phyloP scores from a whole-genome alignment of 2,113 vertebrate species.

The Platysternon megacephalum region DNA sequence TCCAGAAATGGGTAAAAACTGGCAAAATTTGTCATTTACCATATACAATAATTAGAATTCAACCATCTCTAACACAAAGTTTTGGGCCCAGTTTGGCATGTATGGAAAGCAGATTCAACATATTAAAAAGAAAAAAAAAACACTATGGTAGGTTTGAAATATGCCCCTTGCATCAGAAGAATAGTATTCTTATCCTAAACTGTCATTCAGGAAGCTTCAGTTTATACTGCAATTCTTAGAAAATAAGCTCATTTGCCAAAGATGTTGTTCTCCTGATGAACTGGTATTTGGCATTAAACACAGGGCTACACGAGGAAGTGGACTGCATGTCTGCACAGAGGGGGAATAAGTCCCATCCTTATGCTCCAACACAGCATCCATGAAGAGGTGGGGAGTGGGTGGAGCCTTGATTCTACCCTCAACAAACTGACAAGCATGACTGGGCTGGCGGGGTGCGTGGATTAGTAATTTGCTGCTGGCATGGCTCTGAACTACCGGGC shows the following conservation, averaged over 20 bases:
- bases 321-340: not conserved
- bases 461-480: not conserved
- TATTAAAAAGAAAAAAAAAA: not conserved
- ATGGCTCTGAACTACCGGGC: not conserved
- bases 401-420: not conserved
- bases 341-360: not conserved
- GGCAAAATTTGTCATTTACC: not conserved
- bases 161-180: not conserved
- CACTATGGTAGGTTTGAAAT: not conserved
- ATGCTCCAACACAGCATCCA: not conserved
- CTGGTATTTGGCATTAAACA: not conserved
- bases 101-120: not conserved
- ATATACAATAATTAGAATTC: not conserved
- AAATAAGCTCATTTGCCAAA: not conserved
- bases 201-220: not conserved
- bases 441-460: not conserved
- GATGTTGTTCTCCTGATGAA: not conserved
- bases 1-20: not conserved
- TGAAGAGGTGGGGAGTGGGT: not conserved
- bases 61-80: not conserved
- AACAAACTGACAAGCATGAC: not conserved
- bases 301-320: not conserved
- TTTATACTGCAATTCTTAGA: not conserved
- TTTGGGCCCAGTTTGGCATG: not conserved
- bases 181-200: not conserved